Evolutionary conservation across 2,113 vertebrate species (phyloP), one percentile per base, ranked within the genome.

Genomic region (Pomatostomus ruficeps): DNA sequence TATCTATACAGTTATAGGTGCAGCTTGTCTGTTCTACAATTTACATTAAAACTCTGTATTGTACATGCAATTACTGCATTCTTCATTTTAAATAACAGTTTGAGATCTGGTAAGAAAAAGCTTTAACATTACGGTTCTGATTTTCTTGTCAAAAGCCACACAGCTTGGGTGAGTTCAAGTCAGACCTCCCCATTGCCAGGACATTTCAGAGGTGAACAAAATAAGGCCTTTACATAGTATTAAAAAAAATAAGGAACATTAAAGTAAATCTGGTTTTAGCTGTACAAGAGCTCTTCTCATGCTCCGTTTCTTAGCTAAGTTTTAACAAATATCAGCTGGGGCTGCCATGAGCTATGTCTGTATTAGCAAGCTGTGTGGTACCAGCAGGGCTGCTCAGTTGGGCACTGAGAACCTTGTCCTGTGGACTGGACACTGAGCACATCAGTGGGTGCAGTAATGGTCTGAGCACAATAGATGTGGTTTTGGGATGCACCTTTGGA

Each of bases 331-430:
- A 58, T 25, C 25, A 43, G 16, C n/a, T 25, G 49, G 20, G 49
- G 13, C 36, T 94, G 54, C 68, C 19, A 6, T 2, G 10, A 57
- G 52, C 45, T 74, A 14, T 0, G 0, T 31, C 51, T 66, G 0
- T 36, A 12, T 12, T 13, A 40, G 58, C 24, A 36, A 73, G n/a
- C 22, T n/a, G 45, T 0, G 5, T 36, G 49, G 75, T 57, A 67
- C 61, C 40, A 11, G 2, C 36, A 45, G 21, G 23, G 74, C 48
- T 75, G 58, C 40, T 79, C 78, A 3, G n/a, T 57, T 0, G 6
- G 22, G 19, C 25, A 6, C 4, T 5, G 35, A 89, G 74, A 67
- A 26, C 28, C 12, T 78, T 24, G 26, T n/a, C 22, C n/a, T 17
- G 12, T 5, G 23, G 25, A 38, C 36, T 31, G 35, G 58, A 25